Evolutionary conservation across 2,113 vertebrate genomes (phyloP), one percentile per base, ranked within the genome.

Genomic region (Psittacula cyanocephala): DNA sequence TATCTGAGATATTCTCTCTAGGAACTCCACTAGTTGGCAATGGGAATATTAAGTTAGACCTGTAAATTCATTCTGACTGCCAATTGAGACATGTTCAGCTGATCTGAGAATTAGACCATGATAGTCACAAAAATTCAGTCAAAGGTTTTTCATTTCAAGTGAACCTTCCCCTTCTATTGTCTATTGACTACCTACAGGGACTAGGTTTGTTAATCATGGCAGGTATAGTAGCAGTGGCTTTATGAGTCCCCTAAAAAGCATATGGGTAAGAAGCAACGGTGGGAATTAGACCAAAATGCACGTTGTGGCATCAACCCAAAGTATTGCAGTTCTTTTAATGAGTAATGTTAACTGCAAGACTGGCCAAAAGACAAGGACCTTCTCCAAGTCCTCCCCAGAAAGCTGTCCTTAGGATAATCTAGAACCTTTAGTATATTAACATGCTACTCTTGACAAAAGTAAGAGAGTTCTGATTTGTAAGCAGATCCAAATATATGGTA

Each of bases 161-260:
- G 28, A 71, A n/a, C 9, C 3, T 60, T 16, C 6, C 10, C 4
- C 23, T 47, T 0, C 7, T 17, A 1, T 2, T 13, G 8, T 9
- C n/a, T 33, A 5, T 9, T 46, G 24, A 24, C 23, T 57, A 5
- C 44, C 20, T 25, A 7, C 6, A 62, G 4, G 68, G 68, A 60
- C 4, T 4, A 81, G 9, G 9, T 29, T 43, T 84, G 10, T 13
- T 50, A 41, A 50, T 35, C 25, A 59, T 5, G 64, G 46, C 24
- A 52, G 28, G 16, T 22, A 15, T 2, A 20, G 19, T 2, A 43
- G 18, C 41, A 44, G 23, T 10, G 37, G 11, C 13, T 80, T 80
- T 41, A 4, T 14, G 12, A 69, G 11, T 33, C 4, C 8, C 50
- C 31, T 46, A 5, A 71, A 83, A 80, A 53, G 8, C 13, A 4